phyloP scores from a whole-genome alignment of 1,140 invertebrate genomes.

The Contarinia nasturtii region DNA sequence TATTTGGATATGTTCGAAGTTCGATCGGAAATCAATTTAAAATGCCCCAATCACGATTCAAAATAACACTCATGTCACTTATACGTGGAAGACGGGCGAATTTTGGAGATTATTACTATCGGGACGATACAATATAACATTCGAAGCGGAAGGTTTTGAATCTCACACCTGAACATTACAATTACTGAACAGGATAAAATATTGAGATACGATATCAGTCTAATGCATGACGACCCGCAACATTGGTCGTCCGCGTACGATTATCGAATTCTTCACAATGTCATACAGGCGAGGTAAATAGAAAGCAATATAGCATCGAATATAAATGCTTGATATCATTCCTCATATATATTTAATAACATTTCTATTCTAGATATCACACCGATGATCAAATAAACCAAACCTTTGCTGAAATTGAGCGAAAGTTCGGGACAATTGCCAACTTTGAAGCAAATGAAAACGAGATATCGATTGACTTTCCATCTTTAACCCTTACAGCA shows the following conservation, averaged over 20 bases:
- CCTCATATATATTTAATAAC: no score
- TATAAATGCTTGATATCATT: no score
- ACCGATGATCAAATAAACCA: conserved; percentile 38
- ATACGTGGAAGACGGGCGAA: conserved; percentile 56
- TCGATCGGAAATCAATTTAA: conserved; percentile 47
- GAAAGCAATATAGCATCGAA: no score
- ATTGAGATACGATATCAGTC: conserved; percentile 52
- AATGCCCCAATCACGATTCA: conserved; percentile 56
- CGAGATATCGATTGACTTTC: conserved; percentile 11
- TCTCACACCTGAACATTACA: conserved; percentile 33
- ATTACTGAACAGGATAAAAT: conserved; percentile 38
- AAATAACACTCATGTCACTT: conserved; percentile 50
- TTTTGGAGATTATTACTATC: conserved; percentile 83
- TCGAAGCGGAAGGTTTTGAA: conserved; percentile 45
- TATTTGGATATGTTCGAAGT: conserved; percentile 71
- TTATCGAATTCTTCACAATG: conserved; percentile 39
- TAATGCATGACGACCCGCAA: conserved; percentile 51
- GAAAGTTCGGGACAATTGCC: conserved; percentile 34
- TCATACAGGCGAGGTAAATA: no score
- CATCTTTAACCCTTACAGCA: conserved; percentile 19
- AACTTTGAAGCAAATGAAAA: conserved; percentile 41
- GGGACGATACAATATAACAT: conserved; percentile 70
- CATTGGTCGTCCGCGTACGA: conserved; percentile 65
- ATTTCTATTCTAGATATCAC: conserved; percentile 34
- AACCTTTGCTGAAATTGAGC: conserved; percentile 42